phyloP scores from a whole-genome alignment of 2,113 vertebrate genomes.

The Anseranas semipalmata region DNA sequence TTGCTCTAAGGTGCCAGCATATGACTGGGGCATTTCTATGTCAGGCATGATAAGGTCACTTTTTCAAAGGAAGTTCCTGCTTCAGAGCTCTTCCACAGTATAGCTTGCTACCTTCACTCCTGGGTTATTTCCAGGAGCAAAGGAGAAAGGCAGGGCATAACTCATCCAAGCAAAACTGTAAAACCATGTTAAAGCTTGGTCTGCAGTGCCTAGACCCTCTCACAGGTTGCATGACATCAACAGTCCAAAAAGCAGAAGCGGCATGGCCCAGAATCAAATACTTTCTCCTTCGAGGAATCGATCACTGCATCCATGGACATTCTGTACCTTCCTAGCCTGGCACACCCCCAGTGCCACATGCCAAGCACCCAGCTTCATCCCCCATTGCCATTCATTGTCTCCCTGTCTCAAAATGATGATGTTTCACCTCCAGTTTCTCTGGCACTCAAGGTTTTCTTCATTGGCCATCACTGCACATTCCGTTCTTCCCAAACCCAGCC shows the following conservation, averaged over 20 bases:
- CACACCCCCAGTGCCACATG: background rate
- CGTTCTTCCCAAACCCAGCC: background rate
- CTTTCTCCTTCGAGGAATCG: background rate
- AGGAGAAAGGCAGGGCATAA: background rate
- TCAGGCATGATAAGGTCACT: background rate
- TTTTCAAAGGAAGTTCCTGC: background rate
- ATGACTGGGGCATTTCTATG: background rate
- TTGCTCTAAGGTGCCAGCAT: background rate
- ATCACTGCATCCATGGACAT: background rate
- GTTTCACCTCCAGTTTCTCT: background rate
- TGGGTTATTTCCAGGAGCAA: background rate
- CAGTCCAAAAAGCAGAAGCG: background rate
- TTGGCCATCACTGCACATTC: background rate
- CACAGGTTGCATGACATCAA: background rate
- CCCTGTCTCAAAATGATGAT: background rate
- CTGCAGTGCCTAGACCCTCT: background rate
- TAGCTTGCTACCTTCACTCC: background rate
- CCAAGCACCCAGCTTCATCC: background rate
- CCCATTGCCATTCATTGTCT: background rate
- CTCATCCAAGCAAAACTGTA: background rate
- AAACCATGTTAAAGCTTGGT: background rate
- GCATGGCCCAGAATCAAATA: background rate
- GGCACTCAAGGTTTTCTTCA: background rate
- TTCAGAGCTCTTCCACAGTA: background rate
- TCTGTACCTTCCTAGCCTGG: background rate